Evolutionary conservation across 2,113 vertebrate species (phyloP).

Genomic region (Nycticryphes semicollaris): DNA sequence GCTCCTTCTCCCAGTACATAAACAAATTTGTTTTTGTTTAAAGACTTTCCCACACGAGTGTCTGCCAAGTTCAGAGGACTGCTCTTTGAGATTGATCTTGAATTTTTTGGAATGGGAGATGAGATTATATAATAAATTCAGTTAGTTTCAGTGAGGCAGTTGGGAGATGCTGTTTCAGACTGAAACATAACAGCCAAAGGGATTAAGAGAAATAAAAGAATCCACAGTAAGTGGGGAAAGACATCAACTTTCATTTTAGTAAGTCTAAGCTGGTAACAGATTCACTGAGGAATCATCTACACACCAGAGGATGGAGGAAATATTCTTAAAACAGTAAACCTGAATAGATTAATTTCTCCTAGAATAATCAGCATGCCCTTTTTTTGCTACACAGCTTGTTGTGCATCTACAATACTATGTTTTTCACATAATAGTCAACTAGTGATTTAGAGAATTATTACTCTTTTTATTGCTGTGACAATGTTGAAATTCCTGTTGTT

Average conservation of each 20-base stretch:
- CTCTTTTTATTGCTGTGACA: neutral
- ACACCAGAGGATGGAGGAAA: neutral
- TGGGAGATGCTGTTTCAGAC: slow-evolving; percentile 53
- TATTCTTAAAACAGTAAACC: neutral
- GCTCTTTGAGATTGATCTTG: slow-evolving; percentile 74
- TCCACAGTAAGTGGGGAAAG: neutral
- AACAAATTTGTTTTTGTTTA: slow-evolving; percentile 83
- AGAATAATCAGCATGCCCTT: neutral
- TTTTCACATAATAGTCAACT: neutral
- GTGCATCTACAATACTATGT: neutral
- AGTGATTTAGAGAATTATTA: neutral
- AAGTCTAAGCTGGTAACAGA: neutral
- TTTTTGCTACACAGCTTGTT: neutral
- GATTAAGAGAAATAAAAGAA: slow-evolving; percentile 17
- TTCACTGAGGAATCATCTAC: neutral
- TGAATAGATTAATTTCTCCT: neutral
- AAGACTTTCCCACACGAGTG: slow-evolving; percentile 79
- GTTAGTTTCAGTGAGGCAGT: slow-evolving; percentile 48
- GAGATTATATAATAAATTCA: slow-evolving; percentile 75
- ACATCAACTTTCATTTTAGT: neutral
- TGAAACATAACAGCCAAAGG: neutral
- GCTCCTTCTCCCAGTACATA: slow-evolving; percentile 73
- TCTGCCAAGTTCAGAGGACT: slow-evolving; percentile 79
- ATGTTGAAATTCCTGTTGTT: neutral
- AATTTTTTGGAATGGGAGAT: slow-evolving; percentile 71